Conservation (phyloP, 1,140 invertebrate species). For the Drosophila auraria region DNA sequence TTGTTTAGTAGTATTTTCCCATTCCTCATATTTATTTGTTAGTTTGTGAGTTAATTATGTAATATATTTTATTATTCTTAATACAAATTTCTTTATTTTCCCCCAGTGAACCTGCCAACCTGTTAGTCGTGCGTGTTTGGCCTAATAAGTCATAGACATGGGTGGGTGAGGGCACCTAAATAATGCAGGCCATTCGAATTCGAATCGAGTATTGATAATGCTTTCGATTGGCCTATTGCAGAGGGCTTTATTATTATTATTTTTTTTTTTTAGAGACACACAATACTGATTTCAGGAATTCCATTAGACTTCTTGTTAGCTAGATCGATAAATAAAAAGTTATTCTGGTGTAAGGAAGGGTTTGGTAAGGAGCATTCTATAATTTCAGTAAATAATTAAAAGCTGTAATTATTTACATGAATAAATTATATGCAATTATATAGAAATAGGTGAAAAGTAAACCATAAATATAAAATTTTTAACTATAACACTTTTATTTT, state of each 20-base stretch:
- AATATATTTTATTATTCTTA: neutral
- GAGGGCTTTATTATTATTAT: slow-evolving; percentile 46
- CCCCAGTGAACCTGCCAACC: slow-evolving; percentile 51
- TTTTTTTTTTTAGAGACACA: neutral
- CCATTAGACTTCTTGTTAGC: neutral
- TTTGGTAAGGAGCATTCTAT: neutral
- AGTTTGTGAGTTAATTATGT: neutral
- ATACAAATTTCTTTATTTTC: neutral
- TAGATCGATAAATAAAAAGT: slow-evolving; percentile 25
- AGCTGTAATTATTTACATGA: neutral
- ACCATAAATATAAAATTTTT: too few species aligned
- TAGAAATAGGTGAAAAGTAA: too few species aligned
- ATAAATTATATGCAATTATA: too few species aligned
- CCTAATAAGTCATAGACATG: slow-evolving; percentile 58
- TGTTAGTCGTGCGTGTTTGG: slow-evolving; percentile 72
- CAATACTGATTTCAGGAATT: slow-evolving; percentile 39
- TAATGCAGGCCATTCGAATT: slow-evolving; percentile 39
- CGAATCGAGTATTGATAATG: slow-evolving; percentile 71
- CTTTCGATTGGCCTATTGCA: slow-evolving; percentile 52
- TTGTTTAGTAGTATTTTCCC: too few species aligned
- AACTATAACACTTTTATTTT: too few species aligned
- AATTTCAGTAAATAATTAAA: neutral
- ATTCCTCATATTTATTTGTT: neutral
- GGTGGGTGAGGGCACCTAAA: slow-evolving; percentile 25
- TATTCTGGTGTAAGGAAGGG: neutral